A percentile compares a stretch with the other conserved stretches of the same genome.
Conservation (phyloP, 2,888 invertebrate genomes). For the Rhamnusium bicolor region DNA sequence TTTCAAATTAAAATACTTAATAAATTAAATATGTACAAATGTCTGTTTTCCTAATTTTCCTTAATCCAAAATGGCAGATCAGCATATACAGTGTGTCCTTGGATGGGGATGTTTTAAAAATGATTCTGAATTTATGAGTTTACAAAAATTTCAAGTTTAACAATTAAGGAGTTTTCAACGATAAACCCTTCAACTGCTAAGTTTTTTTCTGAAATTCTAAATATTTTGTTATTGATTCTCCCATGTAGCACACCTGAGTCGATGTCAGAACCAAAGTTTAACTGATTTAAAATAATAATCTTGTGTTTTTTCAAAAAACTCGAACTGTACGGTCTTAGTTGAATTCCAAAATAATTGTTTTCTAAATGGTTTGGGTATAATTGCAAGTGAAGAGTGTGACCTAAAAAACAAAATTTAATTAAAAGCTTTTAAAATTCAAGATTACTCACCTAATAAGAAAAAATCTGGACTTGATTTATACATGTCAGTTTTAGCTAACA, state of each 20-base stretch:
- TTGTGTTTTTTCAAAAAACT: conserved; percentile 66
- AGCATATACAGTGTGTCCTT: too few relatives aligned
- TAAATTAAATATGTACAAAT: not conserved
- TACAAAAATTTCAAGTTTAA: conserved; percentile 75
- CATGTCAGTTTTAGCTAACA: conserved; percentile 56
- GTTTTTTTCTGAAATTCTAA: conserved; percentile 72
- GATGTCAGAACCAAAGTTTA: conserved; percentile 32
- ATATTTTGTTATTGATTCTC: conserved; percentile 57
- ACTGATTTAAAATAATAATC: conserved; percentile 59
- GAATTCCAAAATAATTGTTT: conserved; percentile 57
- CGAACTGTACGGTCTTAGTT: conserved; percentile 55
- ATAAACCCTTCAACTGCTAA: conserved; percentile 71
- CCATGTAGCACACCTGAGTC: conserved; percentile 59
- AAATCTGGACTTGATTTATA: conserved; percentile 60
- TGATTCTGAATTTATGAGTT: conserved; percentile 56
- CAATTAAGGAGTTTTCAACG: conserved; percentile 71
- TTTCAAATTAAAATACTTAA: not conserved
- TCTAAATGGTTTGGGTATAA: conserved; percentile 61
- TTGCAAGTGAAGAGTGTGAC: conserved; percentile 61
- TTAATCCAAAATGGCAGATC: too few relatives aligned
- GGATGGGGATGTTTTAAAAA: too few relatives aligned
- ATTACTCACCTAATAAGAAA: conserved; percentile 55
- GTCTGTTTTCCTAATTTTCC: not conserved
- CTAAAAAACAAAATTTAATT: conserved; percentile 54
- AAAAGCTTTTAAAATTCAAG: not conserved